Evolutionary conservation across 2,797 vertebrate species (phyloP), one percentile per base, ranked within the genome.

Genomic region (Alectoris magna): DNA sequence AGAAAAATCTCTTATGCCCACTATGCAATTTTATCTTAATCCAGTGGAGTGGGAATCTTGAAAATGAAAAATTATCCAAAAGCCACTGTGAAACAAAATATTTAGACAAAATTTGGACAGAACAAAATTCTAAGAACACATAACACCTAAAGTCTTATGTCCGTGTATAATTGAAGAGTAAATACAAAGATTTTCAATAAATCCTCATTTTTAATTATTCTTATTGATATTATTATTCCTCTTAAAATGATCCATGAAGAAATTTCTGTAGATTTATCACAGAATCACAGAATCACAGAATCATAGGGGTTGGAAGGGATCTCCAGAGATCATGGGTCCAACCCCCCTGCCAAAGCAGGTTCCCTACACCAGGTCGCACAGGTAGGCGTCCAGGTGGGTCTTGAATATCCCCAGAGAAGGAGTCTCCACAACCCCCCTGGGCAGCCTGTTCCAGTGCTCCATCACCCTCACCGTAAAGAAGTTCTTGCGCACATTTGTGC

Each of bases 21-120:
- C 75, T 89, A 83, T 75, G 87, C 81, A 85, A 86, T 87, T 96
- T 92, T 94, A 94, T 96, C 88, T 95, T 96, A 94, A 95, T 96
- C 93, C 75, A 67, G 39, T 22, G 41, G 73, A 77, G 46, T 39
- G 15, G n/a, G 59, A 87, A 84, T 85, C 53, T 69, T 87, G 43
- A 39, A 95, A 94, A 95, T 81, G 46, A 87, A 93, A 94, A 95
- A 83, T 93, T 94, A 95, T 94, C 72, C 90, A 89, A 92, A 92
- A 95, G 66, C 48, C 88, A 84, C 85, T 49, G 69, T 0, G 1
- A 58, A 94, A 88, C 62, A 90, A 91, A 95, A 69, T 87, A 87
- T 38, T 60, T 39, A 59, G 55, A 46, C n/a, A 90, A 89, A 88
- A 94, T 84, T 72, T 76, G 15, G 39, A 56, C 67, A 84, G 34